Evolutionary conservation across 2,113 vertebrate genomes (phyloP), one percentile per base, ranked within the genome.

Genomic region (Condylura cristata): DNA sequence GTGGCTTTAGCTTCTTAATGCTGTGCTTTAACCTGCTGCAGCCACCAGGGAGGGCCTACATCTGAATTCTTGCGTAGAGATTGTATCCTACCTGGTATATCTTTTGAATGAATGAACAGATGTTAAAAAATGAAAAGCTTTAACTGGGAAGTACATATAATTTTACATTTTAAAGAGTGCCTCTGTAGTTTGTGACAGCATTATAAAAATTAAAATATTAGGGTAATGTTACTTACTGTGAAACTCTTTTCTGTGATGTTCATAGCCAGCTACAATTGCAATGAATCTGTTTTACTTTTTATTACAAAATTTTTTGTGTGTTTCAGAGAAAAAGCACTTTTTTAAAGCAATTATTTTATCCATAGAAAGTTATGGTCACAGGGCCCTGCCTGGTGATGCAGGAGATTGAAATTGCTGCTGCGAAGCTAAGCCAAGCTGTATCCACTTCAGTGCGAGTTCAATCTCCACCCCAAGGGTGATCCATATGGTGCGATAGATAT

Each of bases 81-180:
- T 5, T 80, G 3, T 41, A 75, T 53, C 16, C 32, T 61, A 63
- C 24, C 46, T 81, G 34, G 22, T 41, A 83, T 3, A 61, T 8
- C 14, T 75, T 89, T 63, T 70, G 37, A 63, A 53, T 79, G 44
- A 80, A 70, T 81, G 51, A 75, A 56, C 75, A n/a, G 87, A 34
- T 74, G 53, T 37, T 80, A 51, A 7, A 85, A 41, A 71, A 8
- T 14, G 34, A 26, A 11, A 1, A 70, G 2, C 18, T 86, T 86
- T 39, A 86, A 74, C 11, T 92, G 20, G 88, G 65, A 71, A 53
- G 41, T 68, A n/a, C 18, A 75, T 39, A 51, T 2, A 70, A 16
- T 84, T 79, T 82, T 75, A 24, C 58, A 87, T 70, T 87, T 96
- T 95, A 84, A 91, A 58, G 46, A 78, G 34, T 60, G 60, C 5